phyloP scores from a whole-genome alignment of 2,888 invertebrate genomes.

The Zygothrica quintamaculata region DNA sequence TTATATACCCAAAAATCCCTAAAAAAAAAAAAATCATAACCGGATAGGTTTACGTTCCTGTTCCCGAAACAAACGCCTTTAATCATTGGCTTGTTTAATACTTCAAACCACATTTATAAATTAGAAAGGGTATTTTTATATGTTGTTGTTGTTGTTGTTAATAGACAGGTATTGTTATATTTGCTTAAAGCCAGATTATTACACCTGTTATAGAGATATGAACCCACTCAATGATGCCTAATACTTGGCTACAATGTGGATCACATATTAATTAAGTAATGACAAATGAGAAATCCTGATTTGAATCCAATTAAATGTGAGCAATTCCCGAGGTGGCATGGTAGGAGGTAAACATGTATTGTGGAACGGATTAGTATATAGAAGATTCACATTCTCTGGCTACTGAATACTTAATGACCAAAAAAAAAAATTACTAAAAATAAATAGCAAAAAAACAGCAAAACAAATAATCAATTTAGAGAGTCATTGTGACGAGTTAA shows the following conservation, averaged over 20 bases:
- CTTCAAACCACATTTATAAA: conserved; percentile 16
- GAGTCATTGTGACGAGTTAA: conserved; percentile 8
- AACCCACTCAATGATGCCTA: neutral
- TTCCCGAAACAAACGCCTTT: conserved; percentile 21
- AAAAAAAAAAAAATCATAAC: conserved; percentile 21
- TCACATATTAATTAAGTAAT: neutral
- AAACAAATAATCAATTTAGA: neutral
- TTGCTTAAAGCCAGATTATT: conserved; percentile 31
- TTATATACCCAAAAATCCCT: conserved; percentile 23
- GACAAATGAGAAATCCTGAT: too few relatives aligned
- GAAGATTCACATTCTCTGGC: neutral
- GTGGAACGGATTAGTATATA: too few relatives aligned
- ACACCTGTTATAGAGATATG: conserved; percentile 12
- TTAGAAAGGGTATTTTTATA: conserved; percentile 39
- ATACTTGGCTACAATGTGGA: neutral
- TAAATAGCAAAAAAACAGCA: too few relatives aligned
- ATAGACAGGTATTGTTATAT: conserved; percentile 38
- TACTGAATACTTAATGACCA: neutral
- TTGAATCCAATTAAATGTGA: too few relatives aligned
- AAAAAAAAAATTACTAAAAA: too few relatives aligned
- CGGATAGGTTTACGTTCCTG: conserved; percentile 23
- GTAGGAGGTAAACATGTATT: too few relatives aligned
- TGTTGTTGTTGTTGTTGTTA: neutral
- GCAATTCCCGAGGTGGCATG: too few relatives aligned
- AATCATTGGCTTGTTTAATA: conserved; percentile 11